A percentile compares a stretch with the other conserved stretches of the same genome.
Conservation (phyloP, 2,888 invertebrate species). For the Philereme vetulata region DNA sequence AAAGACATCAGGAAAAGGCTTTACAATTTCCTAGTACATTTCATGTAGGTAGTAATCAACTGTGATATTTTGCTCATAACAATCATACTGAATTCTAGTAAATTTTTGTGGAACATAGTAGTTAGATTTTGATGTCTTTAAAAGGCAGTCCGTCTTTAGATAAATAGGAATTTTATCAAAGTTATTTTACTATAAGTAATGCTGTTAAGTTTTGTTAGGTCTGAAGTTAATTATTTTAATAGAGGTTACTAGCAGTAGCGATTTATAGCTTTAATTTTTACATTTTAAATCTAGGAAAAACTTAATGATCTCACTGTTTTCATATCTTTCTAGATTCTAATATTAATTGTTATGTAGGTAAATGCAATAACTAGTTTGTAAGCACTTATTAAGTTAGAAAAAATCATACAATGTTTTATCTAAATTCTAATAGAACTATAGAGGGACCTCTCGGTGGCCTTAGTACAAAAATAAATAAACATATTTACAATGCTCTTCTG, state of each 20-base stretch:
- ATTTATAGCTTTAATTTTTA: conserved; percentile 1
- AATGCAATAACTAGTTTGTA: neutral
- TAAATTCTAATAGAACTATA: conserved; percentile 1
- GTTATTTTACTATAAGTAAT: conserved; percentile 10
- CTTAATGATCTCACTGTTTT: conserved; percentile 10
- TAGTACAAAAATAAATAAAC: conserved; percentile 17
- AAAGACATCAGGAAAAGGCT: conserved; percentile 76
- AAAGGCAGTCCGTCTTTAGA: conserved; percentile 18
- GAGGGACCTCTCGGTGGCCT: conserved; percentile 19
- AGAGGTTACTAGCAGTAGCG: conserved; percentile 28
- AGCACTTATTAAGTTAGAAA: neutral
- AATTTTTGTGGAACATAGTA: conserved; percentile 11
- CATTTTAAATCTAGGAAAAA: neutral
- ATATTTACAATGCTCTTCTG: conserved; percentile 4
- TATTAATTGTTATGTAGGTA: conserved; percentile 13
- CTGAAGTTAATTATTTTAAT: conserved; percentile 8
- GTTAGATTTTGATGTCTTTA: conserved; percentile 7
- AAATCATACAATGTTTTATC: neutral
- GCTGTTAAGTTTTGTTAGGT: conserved; percentile 1
- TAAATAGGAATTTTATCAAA: conserved; percentile 3
- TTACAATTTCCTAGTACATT: conserved; percentile 77
- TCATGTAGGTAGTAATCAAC: conserved; percentile 33
- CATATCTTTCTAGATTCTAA: conserved; percentile 4
- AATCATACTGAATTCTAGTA: conserved; percentile 20
- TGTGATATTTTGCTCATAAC: conserved; percentile 40